phyloP scores from a whole-genome alignment of 1,140 invertebrate genomes.

The Neomicropteryx cornuta region DNA sequence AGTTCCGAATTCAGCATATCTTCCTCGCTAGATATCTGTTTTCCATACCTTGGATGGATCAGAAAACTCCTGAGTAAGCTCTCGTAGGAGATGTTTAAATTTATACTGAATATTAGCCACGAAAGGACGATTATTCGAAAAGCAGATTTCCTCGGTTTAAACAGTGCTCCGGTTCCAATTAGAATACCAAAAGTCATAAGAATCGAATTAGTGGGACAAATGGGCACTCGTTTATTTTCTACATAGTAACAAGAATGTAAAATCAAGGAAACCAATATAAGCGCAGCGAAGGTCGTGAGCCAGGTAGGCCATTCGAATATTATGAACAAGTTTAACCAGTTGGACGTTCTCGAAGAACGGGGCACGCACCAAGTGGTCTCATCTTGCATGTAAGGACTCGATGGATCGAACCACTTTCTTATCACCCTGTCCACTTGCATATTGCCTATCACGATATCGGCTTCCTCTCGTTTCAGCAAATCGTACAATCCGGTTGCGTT shows the following conservation, averaged over 20 bases:
- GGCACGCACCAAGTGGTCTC: conserved; percentile 38
- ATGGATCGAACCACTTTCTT: conserved; percentile 33
- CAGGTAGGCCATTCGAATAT: conserved; percentile 38
- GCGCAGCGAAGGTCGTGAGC: conserved; percentile 26
- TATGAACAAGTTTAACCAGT: conserved; percentile 34
- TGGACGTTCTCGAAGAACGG: conserved; percentile 25
- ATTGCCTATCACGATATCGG: conserved; percentile 33
- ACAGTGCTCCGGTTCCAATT: conserved; percentile 30
- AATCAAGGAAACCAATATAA: conserved; percentile 26
- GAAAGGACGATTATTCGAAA: conserved; percentile 33
- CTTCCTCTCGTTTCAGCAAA: conserved; percentile 24
- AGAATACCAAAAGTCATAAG: conserved; percentile 37
- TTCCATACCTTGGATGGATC: conserved; percentile 36
- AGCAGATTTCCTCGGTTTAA: conserved; percentile 28
- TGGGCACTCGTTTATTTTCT: conserved; percentile 25
- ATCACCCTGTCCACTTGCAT: conserved; percentile 33
- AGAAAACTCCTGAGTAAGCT: conserved; percentile 37
- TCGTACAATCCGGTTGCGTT: conserved; percentile 26
- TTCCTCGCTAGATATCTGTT: conserved; percentile 31
- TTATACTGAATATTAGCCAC: conserved; percentile 37
- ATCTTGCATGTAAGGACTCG: conserved; percentile 35
- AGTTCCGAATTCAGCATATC: conserved; percentile 32
- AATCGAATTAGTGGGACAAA: conserved; percentile 35
- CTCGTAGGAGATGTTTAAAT: conserved; percentile 36
- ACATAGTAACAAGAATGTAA: conserved; percentile 31